phyloP scores from a whole-genome alignment of 2,797 vertebrate species.

The Mus caroli region DNA sequence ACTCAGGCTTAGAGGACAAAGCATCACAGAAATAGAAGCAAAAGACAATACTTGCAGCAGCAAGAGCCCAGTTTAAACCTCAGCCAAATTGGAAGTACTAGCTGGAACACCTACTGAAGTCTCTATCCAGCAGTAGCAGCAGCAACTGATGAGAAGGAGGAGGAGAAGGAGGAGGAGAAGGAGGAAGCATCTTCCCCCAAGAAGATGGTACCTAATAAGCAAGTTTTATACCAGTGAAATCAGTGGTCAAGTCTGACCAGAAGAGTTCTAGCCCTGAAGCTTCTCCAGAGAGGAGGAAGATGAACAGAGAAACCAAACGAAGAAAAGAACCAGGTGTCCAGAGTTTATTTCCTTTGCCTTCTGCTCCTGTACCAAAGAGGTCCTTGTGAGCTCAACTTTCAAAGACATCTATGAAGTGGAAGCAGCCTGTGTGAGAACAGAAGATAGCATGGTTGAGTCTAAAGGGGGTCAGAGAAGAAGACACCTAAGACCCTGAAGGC shows the following conservation, averaged over 20 bases:
- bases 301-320: constrained; percentile 83
- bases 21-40: constrained; percentile 89
- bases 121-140: constrained; percentile 79
- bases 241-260: constrained; percentile 80
- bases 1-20: constrained; percentile 93
- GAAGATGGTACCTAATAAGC: constrained; percentile 81
- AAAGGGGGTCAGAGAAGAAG: constrained; percentile 88
- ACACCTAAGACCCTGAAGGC: constrained; percentile 74
- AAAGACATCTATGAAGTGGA: constrained; percentile 87
- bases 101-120: constrained; percentile 58
- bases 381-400: constrained; percentile 45
- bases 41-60: constrained; percentile 81
- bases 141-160: constrained; percentile 70
- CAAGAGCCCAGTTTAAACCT: constrained; percentile 74
- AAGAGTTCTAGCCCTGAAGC: constrained; percentile 95
- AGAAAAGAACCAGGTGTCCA: constrained; percentile 89
- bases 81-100: constrained; percentile 68
- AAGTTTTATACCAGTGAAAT: constrained; percentile 68
- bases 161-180: constrained; percentile 72
- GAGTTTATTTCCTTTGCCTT: constrained; percentile 95
- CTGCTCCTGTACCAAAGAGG: constrained; percentile 84
- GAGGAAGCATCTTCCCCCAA: constrained; percentile 74
- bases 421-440: constrained; percentile 89
- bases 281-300: constrained; percentile 94
- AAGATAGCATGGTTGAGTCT: constrained; percentile 90